Percentiles rank a stretch among this genome's conserved stretches.
Evolutionary conservation across 2,888 invertebrate species (phyloP).

Genomic region (Pachymerium ferrugineum): DNA sequence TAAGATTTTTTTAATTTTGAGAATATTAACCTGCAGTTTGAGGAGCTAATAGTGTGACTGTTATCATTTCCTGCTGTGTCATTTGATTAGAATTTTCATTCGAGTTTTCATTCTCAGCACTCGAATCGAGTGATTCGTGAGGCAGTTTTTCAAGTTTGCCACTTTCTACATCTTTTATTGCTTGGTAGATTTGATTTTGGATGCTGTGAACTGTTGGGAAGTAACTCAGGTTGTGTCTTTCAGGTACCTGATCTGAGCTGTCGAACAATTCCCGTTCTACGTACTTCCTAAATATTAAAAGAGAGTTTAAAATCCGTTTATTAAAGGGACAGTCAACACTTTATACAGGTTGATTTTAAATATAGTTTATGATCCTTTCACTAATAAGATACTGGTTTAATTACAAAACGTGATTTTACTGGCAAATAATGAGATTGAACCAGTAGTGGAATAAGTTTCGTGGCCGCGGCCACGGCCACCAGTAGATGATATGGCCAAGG

Average conservation of each 20-base stretch:
- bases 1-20: not conserved
- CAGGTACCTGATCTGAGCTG: constrained; percentile 38
- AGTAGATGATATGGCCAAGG: no score
- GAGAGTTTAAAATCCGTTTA: no score
- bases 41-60: constrained; percentile 46
- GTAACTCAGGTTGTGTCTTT: constrained; percentile 45
- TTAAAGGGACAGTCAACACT: no score
- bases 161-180: constrained; percentile 45
- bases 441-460: no score
- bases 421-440: no score
- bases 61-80: constrained; percentile 46
- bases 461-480: no score
- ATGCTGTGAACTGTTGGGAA: constrained; percentile 48
- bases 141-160: constrained; percentile 38
- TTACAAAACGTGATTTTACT: no score
- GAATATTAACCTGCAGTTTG: constrained; percentile 43
- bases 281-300: constrained; percentile 44
- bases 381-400: no score
- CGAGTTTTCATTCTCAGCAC: no score
- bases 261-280: constrained; percentile 42
- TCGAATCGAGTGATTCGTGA: no score
- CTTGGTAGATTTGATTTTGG: constrained; percentile 48
- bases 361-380: no score
- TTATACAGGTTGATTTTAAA: not conserved
- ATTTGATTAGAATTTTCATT: constrained; percentile 24